Percentiles rank a stretch among this genome's conserved stretches.
Evolutionary conservation across 2,113 vertebrate species (phyloP).

Genomic region (Acrocephalus kingi): DNA sequence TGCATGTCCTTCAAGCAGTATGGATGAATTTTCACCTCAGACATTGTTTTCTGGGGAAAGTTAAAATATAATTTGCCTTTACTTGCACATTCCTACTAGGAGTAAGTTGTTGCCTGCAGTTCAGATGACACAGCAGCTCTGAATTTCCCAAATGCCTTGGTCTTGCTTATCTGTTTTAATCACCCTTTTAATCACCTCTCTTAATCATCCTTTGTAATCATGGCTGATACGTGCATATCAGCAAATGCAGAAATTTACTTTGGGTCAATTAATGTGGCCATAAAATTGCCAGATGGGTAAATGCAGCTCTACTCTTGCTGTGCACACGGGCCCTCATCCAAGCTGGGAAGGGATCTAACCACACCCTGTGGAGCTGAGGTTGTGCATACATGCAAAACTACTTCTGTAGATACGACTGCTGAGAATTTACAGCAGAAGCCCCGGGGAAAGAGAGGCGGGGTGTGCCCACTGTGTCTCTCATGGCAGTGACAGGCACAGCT

Average conservation of each 20-base stretch:
- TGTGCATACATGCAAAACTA: neutral
- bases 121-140: neutral
- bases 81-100: neutral
- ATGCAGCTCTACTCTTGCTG: neutral
- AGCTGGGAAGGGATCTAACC: neutral
- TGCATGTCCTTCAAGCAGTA: neutral
- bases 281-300: constrained; percentile 29
- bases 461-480: neutral
- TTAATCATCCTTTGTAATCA: neutral
- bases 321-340: neutral
- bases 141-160: neutral
- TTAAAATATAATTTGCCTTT: neutral
- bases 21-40: neutral
- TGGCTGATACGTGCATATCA: neutral
- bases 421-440: neutral
- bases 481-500: constrained; percentile 18
- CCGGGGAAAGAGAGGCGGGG: fast-evolving
- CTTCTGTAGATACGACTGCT: neutral
- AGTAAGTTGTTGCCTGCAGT: neutral
- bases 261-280: neutral
- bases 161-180: neutral
- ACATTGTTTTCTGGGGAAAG: neutral
- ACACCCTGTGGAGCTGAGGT: neutral
- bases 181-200: too few relatives aligned
- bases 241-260: neutral